Base-by-base conservation (phyloP, 2,888 invertebrate species). In the Crioceris asparagi region DNA sequence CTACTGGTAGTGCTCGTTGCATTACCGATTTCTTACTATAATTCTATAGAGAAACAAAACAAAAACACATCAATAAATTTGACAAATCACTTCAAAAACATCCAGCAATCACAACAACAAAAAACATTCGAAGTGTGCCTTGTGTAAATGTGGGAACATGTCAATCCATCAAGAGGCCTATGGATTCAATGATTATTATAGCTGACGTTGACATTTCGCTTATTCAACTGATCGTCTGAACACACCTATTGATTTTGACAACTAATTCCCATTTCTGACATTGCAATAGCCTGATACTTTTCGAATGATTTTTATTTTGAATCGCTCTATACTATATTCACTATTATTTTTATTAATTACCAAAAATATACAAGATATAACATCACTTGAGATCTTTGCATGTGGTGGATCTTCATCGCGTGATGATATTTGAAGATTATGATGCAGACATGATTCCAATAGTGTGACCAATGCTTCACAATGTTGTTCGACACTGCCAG, bases 321-420 rank as follows among this genome's bases (percentile, higher is more conserved):
- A n/a, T n/a, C n/a, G n/a, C n/a, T n/a, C n/a, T n/a, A n/a, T n/a
- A n/a, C n/a, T n/a, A n/a, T n/a, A n/a, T n/a, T n/a, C n/a, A n/a
- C n/a, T n/a, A n/a, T n/a, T n/a, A n/a, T n/a, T n/a, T n/a, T n/a
- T n/a, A n/a, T n/a, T n/a, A 16, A 74, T 69, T 64, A 90, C 92
- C 74, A 91, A 69, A 67, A 94, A 93, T 62, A 94, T 83, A 65
- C 90, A 91, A 49, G 91, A 90, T 57, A 94, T 84, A 45, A 94
- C 80, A 68, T 94, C 94, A 30, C 90, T 87, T 14, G 92, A 91
- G 56, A 94, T 93, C 68, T 94, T 94, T 31, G 92, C 90, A 72
- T 94, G 93, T 1, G 93, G 92, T 23, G 92, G 88, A 67, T 93
- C 92, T 57, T 86, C 85, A 64, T 87, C 85, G 51, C 78, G 69